Base-by-base conservation (phyloP, 2,888 invertebrate species). In the Scaptomyza tumidula region DNA sequence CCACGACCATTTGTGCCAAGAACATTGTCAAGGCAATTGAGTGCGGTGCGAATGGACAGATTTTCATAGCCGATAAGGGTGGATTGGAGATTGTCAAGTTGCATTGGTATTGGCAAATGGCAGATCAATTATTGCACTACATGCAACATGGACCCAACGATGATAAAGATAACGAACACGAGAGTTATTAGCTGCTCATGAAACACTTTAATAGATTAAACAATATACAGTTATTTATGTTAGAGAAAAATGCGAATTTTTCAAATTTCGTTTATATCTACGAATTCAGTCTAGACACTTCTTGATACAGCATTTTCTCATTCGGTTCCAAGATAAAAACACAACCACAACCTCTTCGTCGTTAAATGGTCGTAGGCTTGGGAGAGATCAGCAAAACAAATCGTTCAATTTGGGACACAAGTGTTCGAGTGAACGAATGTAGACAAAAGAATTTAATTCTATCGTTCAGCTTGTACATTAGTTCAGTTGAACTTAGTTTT, bases 31-130 rank as follows among this genome's bases (percentile, higher is more conserved):
- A 80, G 50, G 90, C 90, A 35, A 88, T 90, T 14, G 85, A 92
- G 65, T 69, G 73, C 11, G 84, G 82, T 19, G 78, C 89, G 68
- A 91, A 91, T 57, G 89, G 84, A 19, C 86, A 88, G 13, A 87
- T 90, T 46, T 91, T 91, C 90, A 88, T 91, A 43, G 80, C 83
- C 14, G 91, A 92, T 64, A 78, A 86, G 56, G 91, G 90, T 5
- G 80, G 84, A 13, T 63, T 90, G 45, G 80, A 89, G 65, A 62
- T 87, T 49, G 85, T 90, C 3, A 72, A 87, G 31, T 54, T 88
- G 39, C 84, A 84, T 6, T 78, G 78, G 60, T 91, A 90, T 67
- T 90, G 90, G 91, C 80, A 81, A n/a, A 86, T 85, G 88, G 78
- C 78, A 44, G 87, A 85, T 55, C 70, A 82, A 41, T 52, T 85